Base-by-base conservation (phyloP, 1,140 invertebrate species). In the Marisa cornuarietis region DNA sequence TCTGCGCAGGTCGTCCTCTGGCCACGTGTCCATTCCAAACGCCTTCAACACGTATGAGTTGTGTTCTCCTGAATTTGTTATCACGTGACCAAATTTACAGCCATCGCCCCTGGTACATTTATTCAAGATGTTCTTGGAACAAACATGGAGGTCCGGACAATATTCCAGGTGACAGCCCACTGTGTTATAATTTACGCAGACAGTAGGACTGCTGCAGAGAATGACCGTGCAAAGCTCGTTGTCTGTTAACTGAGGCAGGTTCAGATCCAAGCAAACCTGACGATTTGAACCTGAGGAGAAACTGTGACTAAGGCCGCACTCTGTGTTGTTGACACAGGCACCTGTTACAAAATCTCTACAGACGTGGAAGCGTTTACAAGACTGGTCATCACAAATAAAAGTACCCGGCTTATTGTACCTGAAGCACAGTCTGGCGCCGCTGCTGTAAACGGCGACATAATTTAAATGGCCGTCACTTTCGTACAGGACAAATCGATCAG, bases 21-120 rank as follows among this genome's bases (percentile, higher is more conserved):
- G 16, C 54, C 54, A 58, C 16, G 54, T 42, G 10, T 71, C 26
- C 69, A 71, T 31, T 26, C 18, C 10, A 49, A 71, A 71, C 20
- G 69, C 49, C 10, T 71, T 49, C 10, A 71, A 49, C 24, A 71
- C 69, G 16, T 58, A 58, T 26, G 16, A 42, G 31, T 71, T 49
- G 20, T 71, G 26, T 22, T 71, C 26, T 58, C 54, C 54, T 31
- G 69, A 22, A 22, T 49, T 26, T 49, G 10, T 3, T 16, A 71
- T 20, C 31, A 31, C 10, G 49, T 71, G 69, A 71, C 69, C 69
- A 71, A 71, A 20, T 26, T 71, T 71, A 18, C 69, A 71, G 31
- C 8, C 18, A 31, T 71, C 69, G 49, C 54, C 54, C 2, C 5
- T 31, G 2, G 11, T 58, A 49, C 69, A 71, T 42, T 71, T 49